Evolutionary conservation across 2,797 vertebrate species (phyloP).

Genomic region (Acanthurus leucopareius): DNA sequence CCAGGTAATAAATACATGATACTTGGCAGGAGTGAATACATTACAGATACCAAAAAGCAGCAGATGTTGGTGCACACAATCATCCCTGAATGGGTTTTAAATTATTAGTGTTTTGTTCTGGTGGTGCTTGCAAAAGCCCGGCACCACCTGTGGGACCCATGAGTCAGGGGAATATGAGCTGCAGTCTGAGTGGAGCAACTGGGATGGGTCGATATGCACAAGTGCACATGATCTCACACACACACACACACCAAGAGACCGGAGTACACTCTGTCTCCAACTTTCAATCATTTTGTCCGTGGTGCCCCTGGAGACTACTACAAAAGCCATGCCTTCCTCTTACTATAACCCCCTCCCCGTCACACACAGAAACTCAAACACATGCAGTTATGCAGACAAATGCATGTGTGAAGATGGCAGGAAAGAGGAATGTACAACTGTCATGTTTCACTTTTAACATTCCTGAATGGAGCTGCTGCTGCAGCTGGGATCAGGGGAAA

Average conservation of each 20-base stretch:
- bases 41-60: background rate
- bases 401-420: constrained; percentile 30
- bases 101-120: constrained; percentile 16
- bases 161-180: constrained; percentile 55
- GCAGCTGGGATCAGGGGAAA: constrained; percentile 22
- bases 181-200: constrained; percentile 23
- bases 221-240: constrained; percentile 10
- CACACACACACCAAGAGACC: background rate
- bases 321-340: constrained; percentile 28
- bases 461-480: constrained; percentile 49
- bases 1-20: background rate
- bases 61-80: constrained; percentile 9
- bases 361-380: too few relatives aligned
- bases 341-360: background rate
- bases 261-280: constrained; percentile 5
- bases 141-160: constrained; percentile 50
- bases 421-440: constrained; percentile 56
- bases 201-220: constrained; percentile 17
- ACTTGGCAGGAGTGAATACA: background rate
- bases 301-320: constrained; percentile 18
- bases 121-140: constrained; percentile 21
- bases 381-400: constrained; percentile 21
- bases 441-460: constrained; percentile 65
- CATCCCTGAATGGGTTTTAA: constrained; percentile 5
- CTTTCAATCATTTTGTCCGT: constrained; percentile 17